phyloP scores from a whole-genome alignment of 2,888 invertebrate species.

The Anarsia innoxiella region DNA sequence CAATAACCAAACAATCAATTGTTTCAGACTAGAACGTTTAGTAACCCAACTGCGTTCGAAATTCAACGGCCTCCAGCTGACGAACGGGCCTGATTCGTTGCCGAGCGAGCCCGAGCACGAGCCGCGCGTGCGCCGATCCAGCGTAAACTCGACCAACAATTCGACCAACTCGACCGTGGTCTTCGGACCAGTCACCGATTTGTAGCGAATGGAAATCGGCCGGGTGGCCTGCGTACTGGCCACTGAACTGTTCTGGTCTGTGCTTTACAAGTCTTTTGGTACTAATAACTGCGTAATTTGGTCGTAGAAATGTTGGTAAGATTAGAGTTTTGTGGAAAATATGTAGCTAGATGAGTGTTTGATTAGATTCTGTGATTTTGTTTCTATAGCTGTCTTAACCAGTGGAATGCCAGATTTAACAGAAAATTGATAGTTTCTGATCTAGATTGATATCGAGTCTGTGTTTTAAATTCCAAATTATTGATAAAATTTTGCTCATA shows the following conservation, averaged over 20 bases:
- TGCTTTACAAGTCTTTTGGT: slow-evolving; percentile 29
- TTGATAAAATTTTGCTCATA: no score
- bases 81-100: slow-evolving; percentile 61
- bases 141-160: slow-evolving; percentile 44
- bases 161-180: slow-evolving; percentile 57
- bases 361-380: no score
- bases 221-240: slow-evolving; percentile 35
- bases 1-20: background rate
- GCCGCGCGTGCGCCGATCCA: slow-evolving; percentile 43
- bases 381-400: no score
- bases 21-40: slow-evolving; percentile 75
- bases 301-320: slow-evolving; percentile 1
- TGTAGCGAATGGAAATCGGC: slow-evolving; percentile 58
- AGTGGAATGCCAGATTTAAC: no score
- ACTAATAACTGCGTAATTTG: slow-evolving; percentile 3
- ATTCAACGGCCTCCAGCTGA: slow-evolving; percentile 56
- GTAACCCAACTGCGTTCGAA: slow-evolving; percentile 72
- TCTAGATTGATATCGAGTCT: no score
- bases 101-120: slow-evolving; percentile 64
- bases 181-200: slow-evolving; percentile 78
- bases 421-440: no score
- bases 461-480: no score
- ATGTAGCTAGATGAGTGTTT: no score
- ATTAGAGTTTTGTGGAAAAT: background rate
- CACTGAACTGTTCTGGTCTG: slow-evolving; percentile 48